Evolutionary conservation across 2,113 vertebrate genomes (phyloP).

Genomic region (Clarias macrocephalus): DNA sequence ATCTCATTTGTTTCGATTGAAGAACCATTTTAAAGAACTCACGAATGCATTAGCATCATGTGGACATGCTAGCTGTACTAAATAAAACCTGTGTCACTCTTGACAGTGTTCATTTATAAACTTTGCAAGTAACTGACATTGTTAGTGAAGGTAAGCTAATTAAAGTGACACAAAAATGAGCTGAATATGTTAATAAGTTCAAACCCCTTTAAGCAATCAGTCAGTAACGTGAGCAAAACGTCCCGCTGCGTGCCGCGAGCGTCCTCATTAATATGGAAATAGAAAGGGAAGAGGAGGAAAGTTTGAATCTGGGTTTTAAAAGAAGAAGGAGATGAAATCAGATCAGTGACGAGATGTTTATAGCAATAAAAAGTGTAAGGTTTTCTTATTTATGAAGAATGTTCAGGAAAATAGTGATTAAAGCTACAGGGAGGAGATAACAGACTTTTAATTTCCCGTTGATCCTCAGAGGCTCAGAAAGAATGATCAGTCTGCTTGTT

Average conservation of each 20-base stretch:
- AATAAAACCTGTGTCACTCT: background rate
- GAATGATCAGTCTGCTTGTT: too few species aligned
- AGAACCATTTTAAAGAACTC: too few species aligned
- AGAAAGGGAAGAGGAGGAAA: background rate
- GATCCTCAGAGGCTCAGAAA: too few species aligned
- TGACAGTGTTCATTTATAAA: background rate
- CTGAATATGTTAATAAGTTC: background rate
- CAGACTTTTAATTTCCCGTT: too few species aligned
- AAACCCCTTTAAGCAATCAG: background rate
- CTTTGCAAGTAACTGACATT: background rate
- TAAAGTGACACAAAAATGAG: background rate
- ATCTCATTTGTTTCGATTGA: too few species aligned
- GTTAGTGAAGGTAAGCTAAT: background rate
- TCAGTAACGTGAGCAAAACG: too few species aligned
- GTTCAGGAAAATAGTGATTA: background rate
- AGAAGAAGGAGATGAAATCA: background rate
- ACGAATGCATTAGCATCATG: too few species aligned
- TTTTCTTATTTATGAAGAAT: background rate
- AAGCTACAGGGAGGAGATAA: background rate
- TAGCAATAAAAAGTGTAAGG: background rate
- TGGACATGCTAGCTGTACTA: background rate
- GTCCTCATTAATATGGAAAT: background rate
- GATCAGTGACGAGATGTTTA: background rate
- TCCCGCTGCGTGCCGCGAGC: background rate
- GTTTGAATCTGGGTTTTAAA: background rate